These are phyloP conservation scores for Vanessa cardui DNA, from an alignment of 2,888 invertebrate species.

Conservation along the genomic window DNA sequence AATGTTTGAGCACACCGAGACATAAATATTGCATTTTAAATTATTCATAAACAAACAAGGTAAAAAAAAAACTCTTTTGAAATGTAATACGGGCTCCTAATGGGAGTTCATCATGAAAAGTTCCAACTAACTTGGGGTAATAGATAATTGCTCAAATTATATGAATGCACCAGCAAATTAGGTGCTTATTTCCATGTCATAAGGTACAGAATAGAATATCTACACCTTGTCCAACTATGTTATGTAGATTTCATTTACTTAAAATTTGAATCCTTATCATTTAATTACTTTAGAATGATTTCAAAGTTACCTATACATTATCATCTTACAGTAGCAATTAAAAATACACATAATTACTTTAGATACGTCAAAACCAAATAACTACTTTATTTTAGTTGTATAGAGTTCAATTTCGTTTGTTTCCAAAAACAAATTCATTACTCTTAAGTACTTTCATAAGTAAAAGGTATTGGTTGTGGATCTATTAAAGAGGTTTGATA, in stretches of 20 bases:
- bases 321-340: constrained; percentile 6
- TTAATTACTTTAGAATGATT: constrained; percentile 16
- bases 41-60: not conserved
- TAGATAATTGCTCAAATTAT: constrained; percentile 10
- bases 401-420: constrained; percentile 16
- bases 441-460: not conserved
- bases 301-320: not conserved
- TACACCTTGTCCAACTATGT: not conserved
- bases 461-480: constrained; percentile 1
- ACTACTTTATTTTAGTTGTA: constrained; percentile 1
- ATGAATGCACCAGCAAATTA: not conserved
- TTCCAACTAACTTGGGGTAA: constrained; percentile 9
- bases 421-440: not conserved
- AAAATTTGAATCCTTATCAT: constrained; percentile 17
- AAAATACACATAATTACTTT: constrained; percentile 15
- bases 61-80: constrained; percentile 1
- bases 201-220: constrained; percentile 11
- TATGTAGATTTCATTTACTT: constrained; percentile 9
- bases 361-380: not conserved
- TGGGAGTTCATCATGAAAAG: constrained; percentile 15
- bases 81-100: constrained; percentile 11
- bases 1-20: not conserved
- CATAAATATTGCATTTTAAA: not conserved
- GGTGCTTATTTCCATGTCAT: not conserved
- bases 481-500: constrained; percentile 5